These are phyloP conservation scores for Fukomys damarensis DNA, from an alignment of 2,113 vertebrate species.

Conservation along the genomic window DNA sequence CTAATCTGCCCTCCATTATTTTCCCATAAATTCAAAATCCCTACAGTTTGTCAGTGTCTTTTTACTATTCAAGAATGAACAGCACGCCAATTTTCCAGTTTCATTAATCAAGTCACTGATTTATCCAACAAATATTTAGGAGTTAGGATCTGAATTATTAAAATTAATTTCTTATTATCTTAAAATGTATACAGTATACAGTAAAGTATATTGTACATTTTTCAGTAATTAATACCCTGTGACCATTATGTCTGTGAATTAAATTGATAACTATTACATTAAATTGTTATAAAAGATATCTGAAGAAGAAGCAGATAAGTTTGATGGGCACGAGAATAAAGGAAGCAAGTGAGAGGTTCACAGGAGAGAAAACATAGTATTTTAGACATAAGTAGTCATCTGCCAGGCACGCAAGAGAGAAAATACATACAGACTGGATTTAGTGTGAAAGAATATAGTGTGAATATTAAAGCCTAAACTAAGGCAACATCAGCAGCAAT, in stretches of 20 bases:
- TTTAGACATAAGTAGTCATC: background rate
- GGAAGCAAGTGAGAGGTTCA: background rate
- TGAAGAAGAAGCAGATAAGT: background rate
- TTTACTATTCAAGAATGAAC: conserved; percentile 7
- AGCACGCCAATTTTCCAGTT: background rate
- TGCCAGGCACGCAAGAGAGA: background rate
- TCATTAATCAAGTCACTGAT: conserved; percentile 19
- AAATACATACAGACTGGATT: background rate
- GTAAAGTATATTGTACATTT: background rate
- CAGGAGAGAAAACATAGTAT: background rate
- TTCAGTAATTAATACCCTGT: background rate
- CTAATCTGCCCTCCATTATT: background rate
- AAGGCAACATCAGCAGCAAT: background rate
- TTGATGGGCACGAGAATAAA: background rate
- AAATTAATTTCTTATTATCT: background rate
- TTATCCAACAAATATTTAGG: conserved; percentile 22
- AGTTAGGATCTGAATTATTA: background rate
- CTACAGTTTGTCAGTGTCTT: background rate
- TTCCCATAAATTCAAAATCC: background rate
- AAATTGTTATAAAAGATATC: background rate
- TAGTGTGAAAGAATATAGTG: conserved; percentile 38
- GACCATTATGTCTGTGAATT: background rate
- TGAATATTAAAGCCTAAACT: background rate
- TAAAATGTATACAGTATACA: background rate
- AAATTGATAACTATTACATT: background rate